Conservation (phyloP, 2,888 invertebrate genomes). For the Arge pagana region DNA sequence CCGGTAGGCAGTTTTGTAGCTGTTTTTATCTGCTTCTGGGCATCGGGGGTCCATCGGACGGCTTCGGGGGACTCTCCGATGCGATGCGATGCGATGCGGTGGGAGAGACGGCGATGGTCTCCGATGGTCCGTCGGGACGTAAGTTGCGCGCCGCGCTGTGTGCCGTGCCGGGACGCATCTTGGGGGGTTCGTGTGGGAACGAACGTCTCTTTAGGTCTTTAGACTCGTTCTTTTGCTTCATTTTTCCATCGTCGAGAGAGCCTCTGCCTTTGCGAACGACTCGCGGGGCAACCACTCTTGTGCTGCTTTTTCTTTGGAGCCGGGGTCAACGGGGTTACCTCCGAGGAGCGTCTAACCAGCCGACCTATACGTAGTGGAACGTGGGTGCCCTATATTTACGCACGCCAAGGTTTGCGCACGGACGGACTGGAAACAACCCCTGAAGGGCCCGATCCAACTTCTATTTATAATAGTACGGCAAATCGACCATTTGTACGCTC, state of each 20-base stretch:
- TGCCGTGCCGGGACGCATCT: conserved; percentile 56
- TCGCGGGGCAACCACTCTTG: conserved; percentile 23
- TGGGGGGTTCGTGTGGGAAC: conserved; percentile 58
- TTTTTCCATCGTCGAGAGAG: neutral
- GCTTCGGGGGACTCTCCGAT: conserved; percentile 30
- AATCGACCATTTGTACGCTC: no score
- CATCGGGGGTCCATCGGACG: conserved; percentile 49
- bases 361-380: conserved; percentile 45
- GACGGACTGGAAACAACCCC: no score
- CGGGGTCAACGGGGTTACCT: conserved; percentile 54
- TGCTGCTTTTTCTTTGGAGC: conserved; percentile 40
- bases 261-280: neutral
- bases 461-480: no score
- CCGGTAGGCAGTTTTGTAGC: conserved; percentile 57
- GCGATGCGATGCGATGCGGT: conserved; percentile 30
- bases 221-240: conserved; percentile 24
- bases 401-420: no score
- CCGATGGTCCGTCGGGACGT: no score
- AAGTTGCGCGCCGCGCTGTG: conserved; percentile 2
- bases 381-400: conserved; percentile 57
- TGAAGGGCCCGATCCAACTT: no score
- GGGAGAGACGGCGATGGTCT: conserved; percentile 5
- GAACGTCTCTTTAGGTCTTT: conserved; percentile 55
- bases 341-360: neutral
- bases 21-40: conserved; percentile 59